Evolutionary conservation across 2,888 invertebrate species (phyloP).

Genomic region (Tinea trinotella): DNA sequence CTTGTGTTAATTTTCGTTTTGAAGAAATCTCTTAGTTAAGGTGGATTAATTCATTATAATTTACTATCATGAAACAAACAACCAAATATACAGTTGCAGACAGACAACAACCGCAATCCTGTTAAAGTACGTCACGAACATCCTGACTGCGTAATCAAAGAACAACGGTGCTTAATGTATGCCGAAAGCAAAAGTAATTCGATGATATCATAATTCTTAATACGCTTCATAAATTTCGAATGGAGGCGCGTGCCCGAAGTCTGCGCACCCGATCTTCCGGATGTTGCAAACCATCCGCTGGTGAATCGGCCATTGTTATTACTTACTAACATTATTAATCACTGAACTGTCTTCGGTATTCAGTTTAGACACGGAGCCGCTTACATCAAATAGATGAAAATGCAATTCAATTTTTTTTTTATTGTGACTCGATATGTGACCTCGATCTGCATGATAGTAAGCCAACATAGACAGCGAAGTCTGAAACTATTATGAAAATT

Average conservation of each 20-base stretch:
- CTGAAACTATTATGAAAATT: too few species aligned
- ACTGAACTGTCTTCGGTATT: constrained; percentile 28
- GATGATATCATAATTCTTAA: constrained; percentile 4
- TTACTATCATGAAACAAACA: too few species aligned
- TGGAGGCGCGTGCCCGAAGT: constrained; percentile 23
- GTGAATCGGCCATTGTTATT: constrained; percentile 35
- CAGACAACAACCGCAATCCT: neutral
- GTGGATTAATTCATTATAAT: too few species aligned
- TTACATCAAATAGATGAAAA: too few species aligned
- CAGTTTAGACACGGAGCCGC: neutral
- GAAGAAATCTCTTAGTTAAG: too few species aligned
- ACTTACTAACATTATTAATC: constrained; percentile 31
- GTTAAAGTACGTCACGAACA: neutral
- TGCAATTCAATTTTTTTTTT: too few species aligned
- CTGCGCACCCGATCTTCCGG: constrained; percentile 38
- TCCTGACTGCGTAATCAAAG: neutral
- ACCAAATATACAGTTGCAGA: too few species aligned
- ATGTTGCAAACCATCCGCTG: constrained; percentile 35
- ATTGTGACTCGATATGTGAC: too few species aligned
- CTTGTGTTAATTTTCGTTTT: too few species aligned
- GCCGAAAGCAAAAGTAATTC: constrained; percentile 9
- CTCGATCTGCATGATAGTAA: too few species aligned
- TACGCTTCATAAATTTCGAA: constrained; percentile 9
- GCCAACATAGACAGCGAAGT: too few species aligned
- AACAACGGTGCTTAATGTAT: neutral